These are phyloP conservation scores for Polypterus bichir DNA, from an alignment of 2,113 vertebrate genomes.

Conservation along the genomic window DNA sequence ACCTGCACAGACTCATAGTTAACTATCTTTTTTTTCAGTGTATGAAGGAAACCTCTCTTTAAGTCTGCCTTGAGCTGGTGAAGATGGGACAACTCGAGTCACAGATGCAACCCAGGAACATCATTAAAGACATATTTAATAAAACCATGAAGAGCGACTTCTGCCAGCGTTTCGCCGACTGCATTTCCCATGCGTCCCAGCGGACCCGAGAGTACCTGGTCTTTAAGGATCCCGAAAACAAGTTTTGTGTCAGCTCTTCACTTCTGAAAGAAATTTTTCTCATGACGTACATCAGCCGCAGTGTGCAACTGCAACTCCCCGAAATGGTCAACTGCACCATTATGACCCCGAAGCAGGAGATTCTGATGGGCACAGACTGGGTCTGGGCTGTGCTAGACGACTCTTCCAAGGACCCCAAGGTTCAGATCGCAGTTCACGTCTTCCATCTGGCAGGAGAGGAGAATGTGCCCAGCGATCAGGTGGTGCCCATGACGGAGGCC, in stretches of 20 bases:
- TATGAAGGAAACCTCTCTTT: slow-evolving; percentile 39
- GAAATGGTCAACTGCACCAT: slow-evolving; percentile 44
- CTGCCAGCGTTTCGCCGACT: slow-evolving; percentile 36
- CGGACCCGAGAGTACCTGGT: slow-evolving; percentile 46
- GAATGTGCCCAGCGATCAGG: background rate
- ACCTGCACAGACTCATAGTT: too few species aligned
- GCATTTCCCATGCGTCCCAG: slow-evolving; percentile 32
- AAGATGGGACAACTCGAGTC: slow-evolving; percentile 4
- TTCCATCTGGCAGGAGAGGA: slow-evolving; percentile 28
- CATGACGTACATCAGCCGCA: slow-evolving; percentile 49
- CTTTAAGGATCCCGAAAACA: slow-evolving; percentile 45
- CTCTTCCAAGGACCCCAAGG: slow-evolving; percentile 36
- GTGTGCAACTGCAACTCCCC: slow-evolving; percentile 31
- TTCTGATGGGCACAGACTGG: slow-evolving; percentile 54
- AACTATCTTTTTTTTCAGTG: slow-evolving; percentile 26
- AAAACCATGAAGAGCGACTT: slow-evolving; percentile 20
- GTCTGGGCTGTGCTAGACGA: slow-evolving; percentile 47
- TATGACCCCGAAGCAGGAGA: slow-evolving; percentile 44
- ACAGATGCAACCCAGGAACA: slow-evolving; percentile 18
- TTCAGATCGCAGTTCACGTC: slow-evolving; percentile 48
- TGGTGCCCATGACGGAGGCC: slow-evolving; percentile 20
- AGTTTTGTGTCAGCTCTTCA: slow-evolving; percentile 30
- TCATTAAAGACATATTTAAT: slow-evolving; percentile 24
- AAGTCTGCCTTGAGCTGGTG: slow-evolving; percentile 10
- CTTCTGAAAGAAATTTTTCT: slow-evolving; percentile 46